Percentiles rank a stretch among this genome's conserved stretches.
phyloP scores from a whole-genome alignment of 2,113 vertebrate genomes.

The Callithrix jacchus region DNA sequence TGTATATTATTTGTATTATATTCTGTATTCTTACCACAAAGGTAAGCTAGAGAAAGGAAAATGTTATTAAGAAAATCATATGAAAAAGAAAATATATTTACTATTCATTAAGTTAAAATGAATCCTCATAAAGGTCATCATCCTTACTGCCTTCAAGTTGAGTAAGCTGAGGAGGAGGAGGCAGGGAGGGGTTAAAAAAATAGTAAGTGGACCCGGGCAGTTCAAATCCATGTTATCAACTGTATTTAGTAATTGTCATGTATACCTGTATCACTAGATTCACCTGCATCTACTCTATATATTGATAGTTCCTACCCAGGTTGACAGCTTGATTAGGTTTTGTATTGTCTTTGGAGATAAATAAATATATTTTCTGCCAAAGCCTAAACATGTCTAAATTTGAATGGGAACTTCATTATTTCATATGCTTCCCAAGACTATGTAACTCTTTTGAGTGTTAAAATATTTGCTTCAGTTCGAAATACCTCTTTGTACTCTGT shows the following conservation, averaged over 20 bases:
- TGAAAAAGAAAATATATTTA: background rate
- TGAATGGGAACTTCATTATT: background rate
- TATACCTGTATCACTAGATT: background rate
- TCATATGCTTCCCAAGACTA: background rate
- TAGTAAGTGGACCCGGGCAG: too few relatives aligned
- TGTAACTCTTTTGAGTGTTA: background rate
- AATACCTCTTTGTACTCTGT: background rate
- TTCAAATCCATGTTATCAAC: background rate
- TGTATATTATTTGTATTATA: background rate
- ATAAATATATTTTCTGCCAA: background rate
- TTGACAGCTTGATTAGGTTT: background rate
- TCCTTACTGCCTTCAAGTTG: too few relatives aligned
- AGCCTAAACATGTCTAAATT: background rate
- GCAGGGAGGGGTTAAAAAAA: too few relatives aligned
- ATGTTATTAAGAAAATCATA: background rate
- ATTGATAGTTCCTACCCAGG: background rate
- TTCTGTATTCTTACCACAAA: background rate
- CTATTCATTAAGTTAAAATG: background rate
- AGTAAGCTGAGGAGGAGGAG: too few relatives aligned
- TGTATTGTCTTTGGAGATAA: background rate
- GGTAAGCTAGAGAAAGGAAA: background rate
- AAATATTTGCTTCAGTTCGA: background rate
- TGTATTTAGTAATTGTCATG: background rate
- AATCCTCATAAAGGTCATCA: too few relatives aligned
- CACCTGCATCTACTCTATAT: background rate